Evolutionary conservation across 2,797 vertebrate genomes (phyloP).

Genomic region (Periparus ater): DNA sequence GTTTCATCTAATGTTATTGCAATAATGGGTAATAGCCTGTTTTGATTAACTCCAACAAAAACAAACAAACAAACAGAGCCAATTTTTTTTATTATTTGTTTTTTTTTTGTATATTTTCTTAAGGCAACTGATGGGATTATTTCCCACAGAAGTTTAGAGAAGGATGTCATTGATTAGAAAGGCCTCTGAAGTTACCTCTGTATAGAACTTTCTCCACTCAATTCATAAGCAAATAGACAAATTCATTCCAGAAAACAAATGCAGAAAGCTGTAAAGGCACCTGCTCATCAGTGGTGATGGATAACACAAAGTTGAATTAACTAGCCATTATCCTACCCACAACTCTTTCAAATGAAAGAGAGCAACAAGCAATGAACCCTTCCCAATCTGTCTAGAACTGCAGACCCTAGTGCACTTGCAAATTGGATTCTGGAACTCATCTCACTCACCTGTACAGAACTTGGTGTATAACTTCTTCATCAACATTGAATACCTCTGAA

Average conservation of each 20-base stretch:
- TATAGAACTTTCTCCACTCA: neutral
- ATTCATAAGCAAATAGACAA: neutral
- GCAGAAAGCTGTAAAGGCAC: neutral
- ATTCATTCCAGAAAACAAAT: neutral
- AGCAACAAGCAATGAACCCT: neutral
- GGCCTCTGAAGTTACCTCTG: neutral
- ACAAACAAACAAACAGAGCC: neutral
- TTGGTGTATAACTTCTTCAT: neutral
- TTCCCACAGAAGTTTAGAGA: neutral
- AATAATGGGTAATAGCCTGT: neutral
- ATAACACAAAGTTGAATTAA: neutral
- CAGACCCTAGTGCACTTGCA: neutral
- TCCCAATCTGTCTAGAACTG: neutral
- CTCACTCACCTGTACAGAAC: neutral
- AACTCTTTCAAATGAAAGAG: neutral
- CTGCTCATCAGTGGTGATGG: neutral
- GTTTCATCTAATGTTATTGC: neutral
- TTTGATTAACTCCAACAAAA: neutral
- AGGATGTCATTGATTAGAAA: neutral
- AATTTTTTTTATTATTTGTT: too few species aligned
- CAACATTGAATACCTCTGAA: neutral
- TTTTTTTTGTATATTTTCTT: neutral
- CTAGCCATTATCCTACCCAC: neutral
- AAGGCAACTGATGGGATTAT: neutral
- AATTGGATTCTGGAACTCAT: neutral